phyloP scores from a whole-genome alignment of 2,888 invertebrate genomes.

The Dynastes grantii region DNA sequence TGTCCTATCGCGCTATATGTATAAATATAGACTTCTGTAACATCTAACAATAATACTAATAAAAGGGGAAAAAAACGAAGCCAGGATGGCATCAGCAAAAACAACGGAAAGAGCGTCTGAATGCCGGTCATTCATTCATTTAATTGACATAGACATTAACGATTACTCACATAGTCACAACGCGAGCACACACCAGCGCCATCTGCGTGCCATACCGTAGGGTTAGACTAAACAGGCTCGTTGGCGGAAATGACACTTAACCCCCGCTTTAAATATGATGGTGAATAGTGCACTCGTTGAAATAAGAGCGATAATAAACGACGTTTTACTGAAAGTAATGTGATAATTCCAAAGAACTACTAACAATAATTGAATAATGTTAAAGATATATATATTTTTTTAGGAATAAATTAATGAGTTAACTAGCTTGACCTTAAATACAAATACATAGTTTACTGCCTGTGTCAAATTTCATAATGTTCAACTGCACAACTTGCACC shows the following conservation, averaged over 20 bases:
- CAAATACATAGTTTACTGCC: no score
- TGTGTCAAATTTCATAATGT: no score
- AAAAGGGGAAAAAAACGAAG: conserved; percentile 12
- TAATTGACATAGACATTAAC: conserved; percentile 41
- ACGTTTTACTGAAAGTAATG: background rate
- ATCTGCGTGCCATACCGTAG: conserved; percentile 33
- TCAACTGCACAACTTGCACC: no score
- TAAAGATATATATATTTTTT: no score
- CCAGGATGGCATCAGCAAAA: conserved; percentile 26
- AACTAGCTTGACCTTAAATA: no score
- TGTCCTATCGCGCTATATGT: background rate
- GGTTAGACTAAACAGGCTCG: conserved; percentile 40
- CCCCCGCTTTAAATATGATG: conserved; percentile 18
- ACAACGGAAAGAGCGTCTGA: conserved; percentile 43
- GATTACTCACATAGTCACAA: conserved; percentile 35
- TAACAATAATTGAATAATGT: background rate
- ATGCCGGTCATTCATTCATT: conserved; percentile 44
- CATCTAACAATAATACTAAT: conserved; percentile 5
- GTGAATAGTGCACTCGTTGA: conserved; percentile 3
- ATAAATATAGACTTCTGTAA: background rate
- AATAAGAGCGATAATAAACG: background rate
- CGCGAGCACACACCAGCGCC: conserved; percentile 36
- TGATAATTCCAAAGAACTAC: background rate
- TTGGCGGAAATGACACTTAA: conserved; percentile 44
- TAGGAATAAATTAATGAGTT: no score